Evolutionary conservation across 2,113 vertebrate species (phyloP), one percentile per base, ranked within the genome.

Genomic region (Hemiscyllium ocellatum): DNA sequence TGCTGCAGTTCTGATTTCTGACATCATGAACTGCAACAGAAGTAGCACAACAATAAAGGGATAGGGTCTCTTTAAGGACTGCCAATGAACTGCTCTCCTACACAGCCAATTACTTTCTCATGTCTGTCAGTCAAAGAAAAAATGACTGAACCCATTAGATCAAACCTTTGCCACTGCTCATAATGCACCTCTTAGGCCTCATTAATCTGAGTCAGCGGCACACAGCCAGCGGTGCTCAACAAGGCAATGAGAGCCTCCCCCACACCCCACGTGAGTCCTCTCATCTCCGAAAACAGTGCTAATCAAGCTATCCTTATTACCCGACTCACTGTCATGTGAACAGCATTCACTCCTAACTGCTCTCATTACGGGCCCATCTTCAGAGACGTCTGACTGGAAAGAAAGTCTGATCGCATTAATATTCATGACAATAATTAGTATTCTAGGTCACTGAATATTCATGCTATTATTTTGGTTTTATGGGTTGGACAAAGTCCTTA

Each of bases 391-490:
- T 98, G 98, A 98, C 98, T 98, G 98, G 98, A 96, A 97, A 98
- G 97, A 96, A 97, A 98, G 98, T 98, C 98, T 98, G 98, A 99
- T 98, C 97, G 85, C 98, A 99, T 99, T 99, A 99, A 99, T 99
- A 99, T 99, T 99, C 98, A 99, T 99, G 98, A 98, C 98, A 97
- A 98, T 99, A 99, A 99, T 99, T 99, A 99, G 98, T 98, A 98
- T 98, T 98, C 98, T 98, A 99, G 98, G 98, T 99, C 98, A 98
- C 98, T 99, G 98, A 99, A 99, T 99, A 99, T 99, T 99, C 99
- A 99, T 99, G 98, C 98, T 99, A 98, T 99, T 98, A 99, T 98
- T 98, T 98, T 97, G 98, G 98, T 97, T 98, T 98, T 98, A 98
- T 98, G 98, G 98, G 98, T 97, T 98, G 98, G 97, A 97, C 94